Evolutionary conservation across 2,797 vertebrate species (phyloP), one percentile per base, ranked within the genome.

Genomic region (Oceanodroma leucorhoa): DNA sequence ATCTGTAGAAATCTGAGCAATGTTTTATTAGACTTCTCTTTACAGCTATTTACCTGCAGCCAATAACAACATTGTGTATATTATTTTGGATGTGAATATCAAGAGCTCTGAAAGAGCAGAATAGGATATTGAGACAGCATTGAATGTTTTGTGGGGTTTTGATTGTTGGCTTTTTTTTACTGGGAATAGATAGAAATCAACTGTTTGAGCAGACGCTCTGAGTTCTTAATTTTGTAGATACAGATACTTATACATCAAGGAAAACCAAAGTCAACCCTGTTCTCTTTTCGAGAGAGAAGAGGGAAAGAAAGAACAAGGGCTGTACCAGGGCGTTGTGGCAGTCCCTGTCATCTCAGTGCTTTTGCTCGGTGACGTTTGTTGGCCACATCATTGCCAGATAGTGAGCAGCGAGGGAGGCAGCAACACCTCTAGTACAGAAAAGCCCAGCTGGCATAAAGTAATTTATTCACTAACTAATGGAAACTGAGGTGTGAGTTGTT

Each of bases 271-370:
- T 53, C 30, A 82, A 21, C 11, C 4, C 21, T 60, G 4, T 26
- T 81, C 3, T 60, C 27, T 69, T 89, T 65, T n/a, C 1, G 2
- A 69, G 50, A 48, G 10, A 50, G 38, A 53, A 50, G 6, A 7
- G 9, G 6, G 2, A 23, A 22, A 24, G 15, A 19, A 55, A 66
- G 17, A 61, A 53, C 26, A 46, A 48, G 2, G 11, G 32, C 46
- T 41, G 27, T 64, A 54, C 15, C 14, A 22, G 0, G 0, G 46
- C 3, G 0, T 14, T 53, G 53, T 60, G 60, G 36, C 54, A 34
- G 27, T 66, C 10, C 16, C 32, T 53, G 57, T 45, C 43, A 48
- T 30, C 29, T 54, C 36, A 8, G 26, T 45, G 43, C 51, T 80
- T 79, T 58, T 80, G 48, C 50, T 76, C 9, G 17, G 38, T 30